Base-by-base conservation (phyloP, 92 coral and sea anemone species). In the Porites rus region DNA sequence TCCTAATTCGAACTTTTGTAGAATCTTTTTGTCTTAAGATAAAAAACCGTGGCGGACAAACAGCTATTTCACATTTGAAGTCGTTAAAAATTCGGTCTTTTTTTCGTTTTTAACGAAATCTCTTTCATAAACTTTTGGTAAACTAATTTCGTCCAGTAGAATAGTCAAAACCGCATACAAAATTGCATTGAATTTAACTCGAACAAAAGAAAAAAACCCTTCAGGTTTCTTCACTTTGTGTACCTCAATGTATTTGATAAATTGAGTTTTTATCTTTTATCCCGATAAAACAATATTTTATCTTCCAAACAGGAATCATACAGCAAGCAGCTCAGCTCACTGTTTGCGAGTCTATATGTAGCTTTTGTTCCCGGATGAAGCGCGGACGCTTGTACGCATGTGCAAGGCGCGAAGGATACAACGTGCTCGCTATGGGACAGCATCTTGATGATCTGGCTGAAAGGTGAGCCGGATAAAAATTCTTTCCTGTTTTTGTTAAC, bases 321-420 rank as follows among this genome's bases (percentile, higher is more conserved):
- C 94, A 97, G 82, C 98, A 97, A 84, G 99, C 99, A 28, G 91
- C 98, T 51, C 89, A 90, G 58, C 96, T 97, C 22, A 70, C 96
- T 28, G 98, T 90, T 53, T 95, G 98, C 72, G 99, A 97, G 84
- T 97, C 99, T 17, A 97, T 97, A 25, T 97, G 99, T 72, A 97
- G 99, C 70, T 97, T 97, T 73, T 97, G 99, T 81, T 97, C 99
- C 68, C 94, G 99, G 69, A 97, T 97, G 99, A 97, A 97, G 92
- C 96, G 99, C 18, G 99, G 99, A 17, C 97, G 99, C 60, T 80
- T 97, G 77, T 97, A 97, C 95, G 97, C 99, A 90, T 97, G 99
- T 82, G 99, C 99, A 18, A 84, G 99, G 65, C 99, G 99, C 28
- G 95, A 93, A 73, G 96, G 96, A 0, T 97, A 94, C 76, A 97